phyloP scores from a whole-genome alignment of 2,888 invertebrate genomes.

The Drosophila neotestacea region DNA sequence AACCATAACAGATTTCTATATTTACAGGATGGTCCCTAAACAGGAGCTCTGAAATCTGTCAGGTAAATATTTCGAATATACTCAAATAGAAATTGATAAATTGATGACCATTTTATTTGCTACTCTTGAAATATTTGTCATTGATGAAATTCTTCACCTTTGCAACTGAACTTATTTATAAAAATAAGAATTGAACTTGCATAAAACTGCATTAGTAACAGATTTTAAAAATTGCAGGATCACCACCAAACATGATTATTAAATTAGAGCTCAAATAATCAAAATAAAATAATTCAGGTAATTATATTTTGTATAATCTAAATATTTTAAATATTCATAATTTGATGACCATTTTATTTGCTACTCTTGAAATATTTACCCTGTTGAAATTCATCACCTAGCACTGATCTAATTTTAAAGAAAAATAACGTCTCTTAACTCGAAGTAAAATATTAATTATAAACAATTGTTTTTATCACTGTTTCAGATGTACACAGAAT shows the following conservation, averaged over 20 bases:
- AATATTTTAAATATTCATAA: not conserved
- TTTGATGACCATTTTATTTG: conserved; percentile 13
- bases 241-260: too few relatives aligned
- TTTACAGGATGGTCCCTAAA: conserved; percentile 5
- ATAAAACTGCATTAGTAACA: not conserved
- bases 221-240: not conserved
- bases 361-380: conserved; percentile 8
- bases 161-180: conserved; percentile 20
- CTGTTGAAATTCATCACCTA: not conserved
- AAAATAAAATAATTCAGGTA: not conserved
- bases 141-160: conserved; percentile 63
- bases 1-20: not conserved
- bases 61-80: not conserved
- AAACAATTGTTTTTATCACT: not conserved
- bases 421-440: not conserved
- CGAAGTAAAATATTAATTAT: not conserved
- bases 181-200: too few relatives aligned
- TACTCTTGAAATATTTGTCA: conserved; percentile 66
- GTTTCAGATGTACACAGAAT: not conserved
- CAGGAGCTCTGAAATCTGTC: not conserved
- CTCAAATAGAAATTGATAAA: not conserved
- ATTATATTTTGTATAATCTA: not conserved
- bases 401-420: not conserved
- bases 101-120: conserved; percentile 66
- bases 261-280: too few relatives aligned